phyloP scores from a whole-genome alignment of 1,140 invertebrate genomes.

The Propsilocerus akamusi region DNA sequence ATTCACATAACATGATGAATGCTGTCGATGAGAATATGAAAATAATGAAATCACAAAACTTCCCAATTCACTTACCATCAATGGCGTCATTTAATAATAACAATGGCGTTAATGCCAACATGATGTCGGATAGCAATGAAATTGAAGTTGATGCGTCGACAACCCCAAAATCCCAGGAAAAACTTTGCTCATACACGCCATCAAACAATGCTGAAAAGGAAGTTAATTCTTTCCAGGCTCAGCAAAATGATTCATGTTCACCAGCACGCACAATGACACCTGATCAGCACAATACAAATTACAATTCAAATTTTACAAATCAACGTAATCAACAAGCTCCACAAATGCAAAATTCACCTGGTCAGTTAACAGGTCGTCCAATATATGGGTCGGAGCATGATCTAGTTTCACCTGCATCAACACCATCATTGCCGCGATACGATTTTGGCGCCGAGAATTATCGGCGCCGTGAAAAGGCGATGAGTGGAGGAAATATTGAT shows the following conservation, averaged over 20 bases:
- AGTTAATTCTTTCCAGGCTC: slow-evolving; percentile 16
- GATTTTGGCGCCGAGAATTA: slow-evolving; percentile 22
- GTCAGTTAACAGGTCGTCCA: slow-evolving; percentile 11
- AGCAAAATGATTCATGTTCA: slow-evolving; percentile 20
- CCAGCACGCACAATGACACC: slow-evolving; percentile 22
- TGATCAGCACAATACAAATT: slow-evolving; percentile 20
- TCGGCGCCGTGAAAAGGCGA: slow-evolving; percentile 17
- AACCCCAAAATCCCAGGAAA: slow-evolving; percentile 11
- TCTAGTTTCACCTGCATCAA: slow-evolving; percentile 23
- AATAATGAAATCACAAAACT: slow-evolving; percentile 22
- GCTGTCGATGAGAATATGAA: slow-evolving; percentile 19
- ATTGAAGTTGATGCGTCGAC: slow-evolving; percentile 22
- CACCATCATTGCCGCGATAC: slow-evolving; percentile 22
- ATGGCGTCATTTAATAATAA: slow-evolving; percentile 18
- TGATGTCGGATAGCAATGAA: slow-evolving; percentile 22
- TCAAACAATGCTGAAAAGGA: slow-evolving; percentile 13
- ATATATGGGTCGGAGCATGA: slow-evolving; percentile 22
- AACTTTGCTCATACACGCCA: slow-evolving; percentile 10
- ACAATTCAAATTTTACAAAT: slow-evolving; percentile 13
- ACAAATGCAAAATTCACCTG: slow-evolving; percentile 11
- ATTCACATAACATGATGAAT: neutral
- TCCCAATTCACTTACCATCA: slow-evolving; percentile 23
- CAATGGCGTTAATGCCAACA: slow-evolving; percentile 13
- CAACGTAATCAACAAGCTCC: slow-evolving; percentile 20
- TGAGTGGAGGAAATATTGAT: slow-evolving; percentile 13